Base-by-base conservation (phyloP, 2,888 invertebrate genomes). In the Heliconius erato region DNA sequence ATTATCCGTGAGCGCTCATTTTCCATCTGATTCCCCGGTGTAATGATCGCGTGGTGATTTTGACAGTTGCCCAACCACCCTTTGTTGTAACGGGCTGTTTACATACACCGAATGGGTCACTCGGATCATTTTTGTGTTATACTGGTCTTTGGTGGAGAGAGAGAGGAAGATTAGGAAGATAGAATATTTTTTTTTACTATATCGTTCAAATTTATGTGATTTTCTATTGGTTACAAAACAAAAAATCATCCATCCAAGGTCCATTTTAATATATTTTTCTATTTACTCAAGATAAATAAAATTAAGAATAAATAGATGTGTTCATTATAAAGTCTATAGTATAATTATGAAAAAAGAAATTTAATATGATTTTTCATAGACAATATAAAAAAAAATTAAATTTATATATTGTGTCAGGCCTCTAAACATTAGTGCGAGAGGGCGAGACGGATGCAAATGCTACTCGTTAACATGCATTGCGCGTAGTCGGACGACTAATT, bases 21-120 rank as follows among this genome's bases (percentile, higher is more conserved):
- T 94, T 94, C 95, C 92, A 91, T 93, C 92, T 93, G 94, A 93
- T 94, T 95, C 95, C 94, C 94, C 88, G 93, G 92, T 94, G 95
- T 94, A 95, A 94, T 91, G 94, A 95, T 94, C 95, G 93, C 94
- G 93, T 94, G 94, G 94, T 95, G 95, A 95, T 94, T 95, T 93
- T 95, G 95, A 95, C 95, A 95, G 95, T 93, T 93, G 87, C 88
- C 88, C 89, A 87, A 85, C 86, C 87, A 86, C 87, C 88, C 87
- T 86, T 85, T 85, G 71, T 82, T 81, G 83, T 89, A 87, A 89
- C 85, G 86, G 79, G 49, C 85, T 82, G 82, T 83, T 89, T 88
- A 86, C 84, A 86, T 71, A 67, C 16, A 3, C 78, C 82, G 87
- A 87, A 80, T 32, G 16, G 85, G 67, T 82, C 40, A 14, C 77